Evolutionary conservation across 1,140 invertebrate species (phyloP), one percentile per base, ranked within the genome.

Genomic region (Atta texana): DNA sequence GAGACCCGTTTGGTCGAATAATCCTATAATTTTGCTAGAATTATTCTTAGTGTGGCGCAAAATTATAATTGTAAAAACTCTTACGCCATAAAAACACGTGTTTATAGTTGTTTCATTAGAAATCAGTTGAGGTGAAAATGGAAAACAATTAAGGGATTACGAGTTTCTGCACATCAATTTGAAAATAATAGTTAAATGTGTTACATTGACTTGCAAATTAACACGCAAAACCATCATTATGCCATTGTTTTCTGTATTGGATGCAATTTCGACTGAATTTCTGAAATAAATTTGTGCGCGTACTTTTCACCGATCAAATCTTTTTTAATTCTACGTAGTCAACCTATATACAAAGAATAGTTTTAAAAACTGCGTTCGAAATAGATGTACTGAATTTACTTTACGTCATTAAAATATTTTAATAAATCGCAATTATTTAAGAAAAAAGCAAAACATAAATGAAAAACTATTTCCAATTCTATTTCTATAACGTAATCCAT

Each of bases 31-130:
- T 44, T 71, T 24, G 14, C 2, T 57, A 68, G 21, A 53, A 68
- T 53, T 18, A 81, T 71, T 14, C 8, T 24, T 49, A 14, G 14
- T 18, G 24, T 69, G 14, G 16, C 31, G 8, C 21, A 39, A 12
- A 71, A 81, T 44, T 57, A 49, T 39, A 55, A 81, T 44, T 57
- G 64, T 39, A 55, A 81, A 81, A 59, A 21, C 63, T 66, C 21
- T 81, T 55, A 28, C 34, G 34, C 21, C 5, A 57, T 28, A 39
- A 61, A 71, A 57, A 14, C 34, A 39, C 31, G 3, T 28, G 31
- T 34, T 3, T 34, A 71, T 39, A 39, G 12, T 7, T 57, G n/a
- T 18, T 44, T 44, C 21, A n/a, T 21, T 8, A 14, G 5, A 69
- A 80, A 69, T 71, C 14, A 44, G 55, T 57, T 57, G 51, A 39